Percentiles rank a stretch among this genome's conserved stretches.
phyloP scores from a whole-genome alignment of 2,797 vertebrate species.

The Furcifer pardalis region DNA sequence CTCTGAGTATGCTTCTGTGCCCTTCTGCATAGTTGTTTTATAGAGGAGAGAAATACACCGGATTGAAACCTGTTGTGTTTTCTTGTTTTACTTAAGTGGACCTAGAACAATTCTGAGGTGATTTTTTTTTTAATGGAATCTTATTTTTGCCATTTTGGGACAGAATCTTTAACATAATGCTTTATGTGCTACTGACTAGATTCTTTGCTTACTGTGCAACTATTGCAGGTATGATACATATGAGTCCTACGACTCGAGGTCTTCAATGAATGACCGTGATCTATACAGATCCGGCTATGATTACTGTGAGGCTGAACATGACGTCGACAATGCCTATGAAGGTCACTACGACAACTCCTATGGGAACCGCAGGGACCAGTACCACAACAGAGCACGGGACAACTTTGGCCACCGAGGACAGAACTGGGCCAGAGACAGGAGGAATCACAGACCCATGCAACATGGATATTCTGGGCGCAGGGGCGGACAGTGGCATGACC shows the following conservation, averaged over 20 bases:
- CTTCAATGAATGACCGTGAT: slow-evolving; percentile 86
- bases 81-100: not conserved
- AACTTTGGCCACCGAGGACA: slow-evolving; percentile 83
- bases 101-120: not conserved
- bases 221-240: slow-evolving; percentile 91
- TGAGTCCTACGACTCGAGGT: slow-evolving; percentile 89
- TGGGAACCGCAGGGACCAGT: slow-evolving; percentile 77
- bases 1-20: not conserved
- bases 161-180: not conserved
- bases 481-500: slow-evolving; percentile 79
- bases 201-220: slow-evolving; percentile 64
- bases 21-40: not conserved
- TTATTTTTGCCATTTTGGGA: slow-evolving; percentile 4
- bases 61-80: fast-evolving
- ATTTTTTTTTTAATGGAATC: not conserved
- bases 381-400: slow-evolving; percentile 81
- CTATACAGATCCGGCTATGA: slow-evolving; percentile 89
- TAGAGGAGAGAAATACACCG: fast-evolving
- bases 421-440: slow-evolving; percentile 74
- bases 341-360: slow-evolving; percentile 72
- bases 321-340: slow-evolving; percentile 77
- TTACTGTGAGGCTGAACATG: slow-evolving; percentile 85
- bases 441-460: slow-evolving; percentile 61
- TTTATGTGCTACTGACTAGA: slow-evolving; percentile 12
- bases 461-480: slow-evolving; percentile 78